Percentiles rank a stretch among this genome's conserved stretches.
Conservation (phyloP, 1,140 invertebrate genomes). For the Polyergus mexicanus region DNA sequence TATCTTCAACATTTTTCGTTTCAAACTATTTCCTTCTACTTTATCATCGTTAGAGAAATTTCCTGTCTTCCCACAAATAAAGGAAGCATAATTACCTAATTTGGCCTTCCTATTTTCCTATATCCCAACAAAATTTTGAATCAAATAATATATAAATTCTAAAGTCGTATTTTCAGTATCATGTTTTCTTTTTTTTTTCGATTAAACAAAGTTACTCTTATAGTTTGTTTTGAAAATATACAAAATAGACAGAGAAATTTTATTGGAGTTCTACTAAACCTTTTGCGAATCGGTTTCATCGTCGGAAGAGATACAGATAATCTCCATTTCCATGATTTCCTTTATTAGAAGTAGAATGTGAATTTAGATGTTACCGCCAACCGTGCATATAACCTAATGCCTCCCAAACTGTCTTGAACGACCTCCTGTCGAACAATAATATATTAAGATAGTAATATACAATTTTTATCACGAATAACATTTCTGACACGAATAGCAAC, state of each 20-base stretch:
- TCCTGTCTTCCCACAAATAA: background rate
- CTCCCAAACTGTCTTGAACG: background rate
- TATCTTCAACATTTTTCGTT: slow-evolving; percentile 32
- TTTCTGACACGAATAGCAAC: background rate
- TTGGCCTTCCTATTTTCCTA: slow-evolving; percentile 15
- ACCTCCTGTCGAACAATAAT: slow-evolving; percentile 33
- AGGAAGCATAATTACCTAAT: no score
- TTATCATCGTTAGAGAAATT: background rate
- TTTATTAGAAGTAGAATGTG: background rate
- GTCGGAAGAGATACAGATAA: slow-evolving; percentile 75
- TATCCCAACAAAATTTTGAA: slow-evolving; percentile 14
- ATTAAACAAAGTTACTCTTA: background rate
- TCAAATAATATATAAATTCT: background rate
- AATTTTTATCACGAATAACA: background rate
- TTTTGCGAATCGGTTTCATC: slow-evolving; percentile 61
- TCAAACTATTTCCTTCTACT: background rate
- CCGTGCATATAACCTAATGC: background rate
- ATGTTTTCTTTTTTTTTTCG: no score
- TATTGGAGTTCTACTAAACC: slow-evolving; percentile 48
- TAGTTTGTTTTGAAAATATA: background rate
- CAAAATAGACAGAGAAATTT: background rate
- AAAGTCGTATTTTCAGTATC: background rate
- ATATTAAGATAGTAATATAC: background rate
- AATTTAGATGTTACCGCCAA: background rate
- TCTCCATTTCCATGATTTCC: slow-evolving; percentile 40